A percentile compares a stretch with the other conserved stretches of the same genome.
These are phyloP conservation scores for Sardina pilchardus DNA, from an alignment of 2,113 vertebrate species.

Conservation along the genomic window DNA sequence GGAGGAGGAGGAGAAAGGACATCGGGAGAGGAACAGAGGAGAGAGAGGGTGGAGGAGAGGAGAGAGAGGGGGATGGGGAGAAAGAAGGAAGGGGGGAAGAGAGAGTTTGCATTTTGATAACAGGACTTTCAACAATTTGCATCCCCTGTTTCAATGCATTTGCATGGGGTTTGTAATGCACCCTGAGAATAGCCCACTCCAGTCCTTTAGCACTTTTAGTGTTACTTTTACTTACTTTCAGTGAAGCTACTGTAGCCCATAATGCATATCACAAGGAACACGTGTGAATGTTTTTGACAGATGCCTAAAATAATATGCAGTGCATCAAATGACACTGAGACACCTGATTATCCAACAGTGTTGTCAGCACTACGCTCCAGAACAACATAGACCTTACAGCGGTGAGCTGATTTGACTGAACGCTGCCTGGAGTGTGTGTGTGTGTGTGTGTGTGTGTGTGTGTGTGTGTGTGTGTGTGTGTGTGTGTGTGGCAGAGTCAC, in stretches of 20 bases:
- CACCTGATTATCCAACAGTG: background rate
- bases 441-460: no score
- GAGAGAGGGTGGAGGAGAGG: background rate
- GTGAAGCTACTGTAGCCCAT: background rate
- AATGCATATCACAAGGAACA: background rate
- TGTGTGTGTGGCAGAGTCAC: background rate
- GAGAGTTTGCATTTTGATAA: background rate
- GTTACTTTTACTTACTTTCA: no score
- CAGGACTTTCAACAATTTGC: background rate
- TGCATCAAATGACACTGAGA: background rate
- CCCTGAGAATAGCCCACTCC: background rate
- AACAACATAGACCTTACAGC: background rate
- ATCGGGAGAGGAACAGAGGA: background rate
- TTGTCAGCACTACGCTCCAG: background rate
- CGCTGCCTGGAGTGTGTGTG: background rate
- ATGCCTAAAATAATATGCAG: no score
- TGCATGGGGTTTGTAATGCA: background rate
- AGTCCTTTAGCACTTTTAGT: background rate
- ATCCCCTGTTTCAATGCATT: background rate
- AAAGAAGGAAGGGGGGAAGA: background rate
- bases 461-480: no score
- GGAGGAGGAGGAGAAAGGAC: background rate
- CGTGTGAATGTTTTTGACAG: no score
- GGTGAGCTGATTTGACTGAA: background rate
- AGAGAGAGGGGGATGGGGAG: background rate